Evolutionary conservation across 2,113 vertebrate genomes (phyloP), one percentile per base, ranked within the genome.

Genomic region (Ariopsis seemanni): DNA sequence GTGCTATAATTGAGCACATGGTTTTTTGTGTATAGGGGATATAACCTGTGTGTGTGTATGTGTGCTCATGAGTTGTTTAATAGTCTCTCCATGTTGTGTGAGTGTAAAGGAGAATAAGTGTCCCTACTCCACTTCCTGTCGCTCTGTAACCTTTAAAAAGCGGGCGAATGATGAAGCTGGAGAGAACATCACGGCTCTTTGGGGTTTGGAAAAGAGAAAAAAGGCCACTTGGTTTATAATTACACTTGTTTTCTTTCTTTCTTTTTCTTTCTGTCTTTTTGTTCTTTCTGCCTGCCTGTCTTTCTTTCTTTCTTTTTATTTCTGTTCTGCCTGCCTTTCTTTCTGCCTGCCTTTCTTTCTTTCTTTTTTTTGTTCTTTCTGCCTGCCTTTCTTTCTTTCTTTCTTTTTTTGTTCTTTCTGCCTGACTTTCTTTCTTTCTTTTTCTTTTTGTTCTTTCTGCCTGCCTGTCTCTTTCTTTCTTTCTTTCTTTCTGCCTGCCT

Each of bases 131-230:
- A 1, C 10, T 67, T 88, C 63, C 25, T n/a, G 65, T 77, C 63
- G 6, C 14, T 89, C 90, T 60, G 82, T 93, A 94, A 94, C 93
- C 93, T 94, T 95, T 94, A 92, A 93, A 80, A 94, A 88, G 92
- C 71, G 94, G 94, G 94, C 93, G 93, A 94, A 94, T 92, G 91
- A 88, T 77, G 77, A 89, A 27, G 89, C 86, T 91, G 91, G 74
- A 85, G 93, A 94, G 91, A 92, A 94, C 94, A 93, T 92, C 91
- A 6, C 55, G 27, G 69, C 91, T 79, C 42, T 42, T 4, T 4
- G 42, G 79, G 92, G 86, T 90, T 90, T 86, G 85, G 90, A 4
- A 12, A 48, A 30, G 12, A 2, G 15, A 71, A 69, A 92, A 95
- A 94, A 93, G 90, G 91, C 85, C 82, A 87, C 91, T 50, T 85